phyloP scores from a whole-genome alignment of 2,113 vertebrate species.

The Crocuta crocuta region DNA sequence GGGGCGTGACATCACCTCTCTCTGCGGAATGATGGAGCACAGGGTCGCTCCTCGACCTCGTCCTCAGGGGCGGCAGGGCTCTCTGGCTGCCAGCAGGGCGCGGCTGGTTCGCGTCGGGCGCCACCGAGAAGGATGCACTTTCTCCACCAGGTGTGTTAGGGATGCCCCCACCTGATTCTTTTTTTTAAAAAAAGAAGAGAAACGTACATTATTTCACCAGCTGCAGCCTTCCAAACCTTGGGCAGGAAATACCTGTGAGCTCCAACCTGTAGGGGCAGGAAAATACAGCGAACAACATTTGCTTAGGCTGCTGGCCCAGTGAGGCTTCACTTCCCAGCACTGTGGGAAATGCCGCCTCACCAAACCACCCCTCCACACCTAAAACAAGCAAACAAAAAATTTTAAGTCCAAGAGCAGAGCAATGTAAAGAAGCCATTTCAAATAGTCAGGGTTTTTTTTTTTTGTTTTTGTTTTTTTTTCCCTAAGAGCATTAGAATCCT shows the following conservation, averaged over 20 bases:
- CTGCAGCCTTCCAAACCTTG: conserved; percentile 9
- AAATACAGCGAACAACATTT: background rate
- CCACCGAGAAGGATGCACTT: conserved; percentile 43
- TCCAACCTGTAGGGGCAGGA: background rate
- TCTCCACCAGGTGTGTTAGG: conserved; percentile 70
- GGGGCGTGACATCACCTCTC: conserved; percentile 86
- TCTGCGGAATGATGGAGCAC: conserved; percentile 80
- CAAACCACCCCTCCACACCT: background rate
- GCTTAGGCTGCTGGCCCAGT: conserved; percentile 52
- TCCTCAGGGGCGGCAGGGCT: conserved; percentile 56
- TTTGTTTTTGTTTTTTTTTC: background rate
- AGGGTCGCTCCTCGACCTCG: conserved; percentile 89
- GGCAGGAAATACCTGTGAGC: conserved; percentile 60
- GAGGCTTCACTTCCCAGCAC: background rate
- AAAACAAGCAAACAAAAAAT: conserved; percentile 19
- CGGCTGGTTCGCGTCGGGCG: background rate
- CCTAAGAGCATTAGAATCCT: background rate
- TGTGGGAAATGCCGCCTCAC: background rate
- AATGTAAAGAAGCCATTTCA: background rate
- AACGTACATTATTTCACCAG: conserved; percentile 56
- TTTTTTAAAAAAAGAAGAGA: conserved; percentile 20
- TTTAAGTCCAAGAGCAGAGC: background rate
- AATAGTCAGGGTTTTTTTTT: background rate
- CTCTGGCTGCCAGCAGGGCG: background rate
- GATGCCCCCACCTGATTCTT: conserved; percentile 70